These are phyloP conservation scores for Panthera uncia DNA, from an alignment of 2,113 vertebrate genomes.

Conservation along the genomic window DNA sequence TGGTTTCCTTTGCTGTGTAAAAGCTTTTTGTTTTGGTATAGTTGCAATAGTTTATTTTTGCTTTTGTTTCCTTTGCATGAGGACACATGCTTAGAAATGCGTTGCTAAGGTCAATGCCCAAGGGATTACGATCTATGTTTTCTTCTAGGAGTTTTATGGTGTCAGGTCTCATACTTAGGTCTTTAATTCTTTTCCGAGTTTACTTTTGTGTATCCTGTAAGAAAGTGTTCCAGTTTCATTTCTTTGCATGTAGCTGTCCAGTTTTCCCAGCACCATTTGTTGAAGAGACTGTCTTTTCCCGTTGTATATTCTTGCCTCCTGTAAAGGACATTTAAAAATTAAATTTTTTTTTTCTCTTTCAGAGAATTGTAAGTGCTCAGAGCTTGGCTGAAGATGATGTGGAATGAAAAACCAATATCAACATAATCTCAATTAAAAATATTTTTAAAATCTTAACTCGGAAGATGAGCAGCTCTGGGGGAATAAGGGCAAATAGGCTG, in stretches of 20 bases:
- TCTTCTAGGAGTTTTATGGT: background rate
- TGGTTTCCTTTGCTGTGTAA: background rate
- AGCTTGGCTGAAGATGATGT: slow-evolving; percentile 94
- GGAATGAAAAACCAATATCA: slow-evolving; percentile 87
- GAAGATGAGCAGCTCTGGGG: slow-evolving; percentile 84
- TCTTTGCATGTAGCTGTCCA: background rate
- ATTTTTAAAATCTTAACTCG: slow-evolving; percentile 75
- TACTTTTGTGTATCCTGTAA: background rate
- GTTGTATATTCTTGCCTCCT: background rate
- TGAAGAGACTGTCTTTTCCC: background rate
- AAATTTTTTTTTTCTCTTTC: slow-evolving; percentile 79
- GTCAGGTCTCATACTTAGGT: background rate
- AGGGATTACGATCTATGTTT: background rate
- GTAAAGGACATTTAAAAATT: slow-evolving; percentile 63
- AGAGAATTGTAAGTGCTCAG: slow-evolving; percentile 91
- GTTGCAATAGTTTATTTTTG: background rate
- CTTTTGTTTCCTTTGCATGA: background rate
- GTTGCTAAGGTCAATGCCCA: background rate
- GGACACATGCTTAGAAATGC: background rate
- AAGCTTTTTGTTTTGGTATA: background rate
- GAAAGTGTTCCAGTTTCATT: background rate
- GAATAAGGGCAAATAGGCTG: slow-evolving; percentile 79
- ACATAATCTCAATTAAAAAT: slow-evolving; percentile 55
- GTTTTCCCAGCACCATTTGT: background rate
- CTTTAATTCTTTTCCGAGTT: background rate